Conservation (phyloP, 2,113 vertebrate species). For the Cavia porcellus region DNA sequence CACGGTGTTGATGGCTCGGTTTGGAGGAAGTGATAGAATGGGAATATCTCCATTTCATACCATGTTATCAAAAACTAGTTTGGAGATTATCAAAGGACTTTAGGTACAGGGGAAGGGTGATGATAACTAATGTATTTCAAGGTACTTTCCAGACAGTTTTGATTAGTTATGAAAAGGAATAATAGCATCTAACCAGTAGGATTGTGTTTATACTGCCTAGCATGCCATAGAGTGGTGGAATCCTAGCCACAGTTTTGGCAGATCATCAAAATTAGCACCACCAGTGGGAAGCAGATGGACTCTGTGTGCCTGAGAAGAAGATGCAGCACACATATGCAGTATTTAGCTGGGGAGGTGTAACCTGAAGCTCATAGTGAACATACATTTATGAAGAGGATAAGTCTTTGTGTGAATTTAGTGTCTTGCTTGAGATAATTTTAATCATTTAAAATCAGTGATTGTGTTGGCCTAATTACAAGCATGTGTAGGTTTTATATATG, state of each 20-base stretch:
- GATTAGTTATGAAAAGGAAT: neutral
- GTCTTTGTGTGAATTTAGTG: neutral
- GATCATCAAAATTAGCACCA: neutral
- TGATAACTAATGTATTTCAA: neutral
- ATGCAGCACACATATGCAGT: neutral
- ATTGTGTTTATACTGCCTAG: neutral
- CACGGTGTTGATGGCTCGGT: too few species aligned
- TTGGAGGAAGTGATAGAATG: neutral
- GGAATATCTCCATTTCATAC: neutral
- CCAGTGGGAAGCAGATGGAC: neutral
- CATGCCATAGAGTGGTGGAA: neutral
- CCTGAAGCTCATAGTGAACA: neutral
- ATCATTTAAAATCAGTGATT: neutral
- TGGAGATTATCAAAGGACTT: neutral
- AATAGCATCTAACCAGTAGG: neutral
- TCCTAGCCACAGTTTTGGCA: neutral
- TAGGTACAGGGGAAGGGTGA: neutral
- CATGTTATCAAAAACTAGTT: neutral
- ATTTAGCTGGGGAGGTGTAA: neutral
- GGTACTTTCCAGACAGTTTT: neutral
- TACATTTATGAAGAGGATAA: neutral
- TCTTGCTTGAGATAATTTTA: neutral
- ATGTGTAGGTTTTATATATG: neutral
- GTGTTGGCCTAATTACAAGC: neutral
- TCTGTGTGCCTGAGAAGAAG: neutral